Conservation (phyloP, 1,140 invertebrate species). For the Procambarus clarkii region DNA sequence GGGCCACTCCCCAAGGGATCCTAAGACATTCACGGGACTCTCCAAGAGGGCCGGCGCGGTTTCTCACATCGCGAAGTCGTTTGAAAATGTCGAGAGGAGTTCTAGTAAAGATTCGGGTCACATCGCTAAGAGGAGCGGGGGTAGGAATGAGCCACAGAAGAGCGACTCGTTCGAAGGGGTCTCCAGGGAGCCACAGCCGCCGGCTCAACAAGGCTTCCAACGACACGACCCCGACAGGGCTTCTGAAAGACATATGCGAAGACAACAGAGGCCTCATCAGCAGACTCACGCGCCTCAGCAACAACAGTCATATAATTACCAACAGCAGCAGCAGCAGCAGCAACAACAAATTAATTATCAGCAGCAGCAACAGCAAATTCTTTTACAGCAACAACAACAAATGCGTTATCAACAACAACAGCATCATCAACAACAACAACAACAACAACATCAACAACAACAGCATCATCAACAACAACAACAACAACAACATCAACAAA, state of each 20-base stretch:
- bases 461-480: slow-evolving; percentile 1
- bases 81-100: slow-evolving; percentile 30
- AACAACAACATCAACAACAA: not conserved
- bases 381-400: not conserved
- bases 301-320: not conserved
- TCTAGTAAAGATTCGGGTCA: not conserved
- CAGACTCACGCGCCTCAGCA: not conserved
- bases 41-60: slow-evolving; percentile 38
- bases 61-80: slow-evolving; percentile 47
- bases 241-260: not conserved
- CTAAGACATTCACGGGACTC: slow-evolving; percentile 46
- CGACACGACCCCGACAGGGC: not conserved
- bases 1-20: slow-evolving; percentile 19
- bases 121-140: not conserved
- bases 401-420: not conserved
- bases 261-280: not conserved
- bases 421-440: not conserved
- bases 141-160: not conserved
- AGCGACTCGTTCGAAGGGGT: not conserved
- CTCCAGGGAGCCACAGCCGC: not conserved
- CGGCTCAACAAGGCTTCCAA: not conserved
- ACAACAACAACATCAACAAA: not conserved
- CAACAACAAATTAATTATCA: not conserved
- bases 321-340: slow-evolving; percentile 23
- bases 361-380: slow-evolving; percentile 1